These are phyloP conservation scores for Cephalotes varians DNA, from an alignment of 2,888 invertebrate genomes.

Conservation along the genomic window DNA sequence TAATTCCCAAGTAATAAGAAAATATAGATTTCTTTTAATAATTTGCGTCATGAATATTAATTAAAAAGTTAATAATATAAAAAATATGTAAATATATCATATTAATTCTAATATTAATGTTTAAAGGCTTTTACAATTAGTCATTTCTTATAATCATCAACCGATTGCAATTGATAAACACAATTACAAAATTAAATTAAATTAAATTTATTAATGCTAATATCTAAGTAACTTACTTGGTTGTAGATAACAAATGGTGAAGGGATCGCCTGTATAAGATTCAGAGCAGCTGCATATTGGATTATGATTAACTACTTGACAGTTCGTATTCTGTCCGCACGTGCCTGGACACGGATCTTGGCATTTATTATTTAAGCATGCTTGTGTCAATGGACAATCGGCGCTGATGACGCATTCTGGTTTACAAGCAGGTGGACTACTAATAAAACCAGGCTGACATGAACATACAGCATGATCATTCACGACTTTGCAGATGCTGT, in stretches of 20 bases:
- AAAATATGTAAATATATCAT: neutral
- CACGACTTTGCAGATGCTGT: slow-evolving; percentile 90
- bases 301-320: slow-evolving; percentile 93
- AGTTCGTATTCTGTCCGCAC: slow-evolving; percentile 92
- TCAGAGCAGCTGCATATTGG: slow-evolving; percentile 93
- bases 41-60: neutral
- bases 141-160: neutral
- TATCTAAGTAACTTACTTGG: slow-evolving; percentile 86
- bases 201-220: neutral
- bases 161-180: neutral
- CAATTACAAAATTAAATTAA: neutral
- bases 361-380: slow-evolving; percentile 92
- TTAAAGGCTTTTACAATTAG: neutral
- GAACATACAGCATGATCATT: slow-evolving; percentile 91
- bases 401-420: slow-evolving; percentile 94
- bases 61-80: neutral
- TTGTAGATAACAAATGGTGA: slow-evolving; percentile 87
- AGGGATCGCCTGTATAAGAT: slow-evolving; percentile 92
- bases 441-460: slow-evolving; percentile 90
- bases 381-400: slow-evolving; percentile 91
- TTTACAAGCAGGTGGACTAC: slow-evolving; percentile 92
- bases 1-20: neutral
- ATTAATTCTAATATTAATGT: neutral
- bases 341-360: slow-evolving; percentile 92
- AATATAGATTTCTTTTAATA: neutral